phyloP scores from a whole-genome alignment of 2,113 vertebrate species.

The Melanerpes aurifrons region DNA sequence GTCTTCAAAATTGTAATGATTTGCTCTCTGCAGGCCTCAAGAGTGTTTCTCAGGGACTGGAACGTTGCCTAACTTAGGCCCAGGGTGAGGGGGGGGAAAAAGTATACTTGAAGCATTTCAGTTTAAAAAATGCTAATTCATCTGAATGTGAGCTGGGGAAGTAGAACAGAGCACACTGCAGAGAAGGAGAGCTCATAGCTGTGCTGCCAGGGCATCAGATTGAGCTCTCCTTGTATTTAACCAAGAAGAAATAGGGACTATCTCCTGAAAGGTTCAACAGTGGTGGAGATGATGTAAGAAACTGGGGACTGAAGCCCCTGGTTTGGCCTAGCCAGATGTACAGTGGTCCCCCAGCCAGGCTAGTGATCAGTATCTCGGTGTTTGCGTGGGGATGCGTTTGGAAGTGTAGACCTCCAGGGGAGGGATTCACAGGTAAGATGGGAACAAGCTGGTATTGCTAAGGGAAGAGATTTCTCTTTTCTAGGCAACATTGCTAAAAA shows the following conservation, averaged over 20 bases:
- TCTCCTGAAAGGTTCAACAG: not conserved
- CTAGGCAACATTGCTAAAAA: not conserved
- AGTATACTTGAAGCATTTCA: constrained; percentile 24
- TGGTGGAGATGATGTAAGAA: not conserved
- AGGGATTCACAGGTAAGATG: not conserved
- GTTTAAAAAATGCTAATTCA: constrained; percentile 8
- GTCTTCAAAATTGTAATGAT: constrained; percentile 56
- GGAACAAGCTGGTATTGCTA: not conserved
- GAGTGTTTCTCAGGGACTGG: constrained; percentile 14
- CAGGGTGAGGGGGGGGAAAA: not conserved
- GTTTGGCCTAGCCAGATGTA: not conserved
- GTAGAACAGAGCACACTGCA: not conserved
- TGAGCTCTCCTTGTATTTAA: not conserved
- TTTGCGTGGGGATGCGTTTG: not conserved
- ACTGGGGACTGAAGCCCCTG: not conserved
- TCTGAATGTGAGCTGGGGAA: not conserved
- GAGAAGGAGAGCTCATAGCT: not conserved
- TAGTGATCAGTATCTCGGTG: no score
- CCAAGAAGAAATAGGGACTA: not conserved
- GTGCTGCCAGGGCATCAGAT: not conserved
- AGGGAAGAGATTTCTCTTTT: not conserved
- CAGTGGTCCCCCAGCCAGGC: not conserved
- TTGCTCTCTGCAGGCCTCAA: constrained; percentile 38
- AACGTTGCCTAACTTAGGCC: constrained; percentile 26
- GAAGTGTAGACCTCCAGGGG: not conserved